phyloP scores from a whole-genome alignment of 2,888 invertebrate genomes.

The Papilio elwesi region DNA sequence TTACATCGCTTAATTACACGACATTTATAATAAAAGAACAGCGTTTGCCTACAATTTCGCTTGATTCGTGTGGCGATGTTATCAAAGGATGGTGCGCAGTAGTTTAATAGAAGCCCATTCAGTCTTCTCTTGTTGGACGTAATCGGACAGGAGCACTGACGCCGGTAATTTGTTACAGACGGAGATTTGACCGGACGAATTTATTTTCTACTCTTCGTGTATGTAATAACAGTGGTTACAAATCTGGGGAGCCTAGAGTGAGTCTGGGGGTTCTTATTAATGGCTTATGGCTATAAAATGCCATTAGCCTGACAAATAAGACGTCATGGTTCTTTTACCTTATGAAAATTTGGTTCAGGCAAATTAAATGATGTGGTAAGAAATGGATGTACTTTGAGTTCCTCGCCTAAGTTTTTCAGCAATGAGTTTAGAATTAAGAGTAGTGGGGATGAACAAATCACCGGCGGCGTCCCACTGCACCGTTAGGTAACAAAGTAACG shows the following conservation, averaged over 20 bases:
- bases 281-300: too few relatives aligned
- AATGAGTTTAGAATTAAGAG: background rate
- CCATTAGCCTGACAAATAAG: too few relatives aligned
- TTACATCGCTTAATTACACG: too few relatives aligned
- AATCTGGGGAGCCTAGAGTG: background rate
- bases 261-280: too few relatives aligned
- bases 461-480: constrained; percentile 7
- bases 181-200: constrained; percentile 17
- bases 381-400: background rate
- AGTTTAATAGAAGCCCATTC: background rate
- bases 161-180: background rate
- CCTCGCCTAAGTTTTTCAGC: background rate
- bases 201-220: constrained; percentile 1
- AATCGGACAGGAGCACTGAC: background rate
- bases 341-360: too few relatives aligned
- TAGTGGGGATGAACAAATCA: constrained; percentile 17
- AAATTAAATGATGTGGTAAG: background rate
- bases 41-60: background rate
- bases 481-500: constrained; percentile 23
- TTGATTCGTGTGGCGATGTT: background rate
- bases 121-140: constrained; percentile 1
- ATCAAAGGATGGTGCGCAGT: background rate
- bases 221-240: background rate
- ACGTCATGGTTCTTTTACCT: too few relatives aligned
- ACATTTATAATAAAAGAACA: too few relatives aligned